Percentiles rank a stretch among this genome's conserved stretches.
Conservation (phyloP, 1,140 invertebrate species). For the Drosophila sechellia region DNA sequence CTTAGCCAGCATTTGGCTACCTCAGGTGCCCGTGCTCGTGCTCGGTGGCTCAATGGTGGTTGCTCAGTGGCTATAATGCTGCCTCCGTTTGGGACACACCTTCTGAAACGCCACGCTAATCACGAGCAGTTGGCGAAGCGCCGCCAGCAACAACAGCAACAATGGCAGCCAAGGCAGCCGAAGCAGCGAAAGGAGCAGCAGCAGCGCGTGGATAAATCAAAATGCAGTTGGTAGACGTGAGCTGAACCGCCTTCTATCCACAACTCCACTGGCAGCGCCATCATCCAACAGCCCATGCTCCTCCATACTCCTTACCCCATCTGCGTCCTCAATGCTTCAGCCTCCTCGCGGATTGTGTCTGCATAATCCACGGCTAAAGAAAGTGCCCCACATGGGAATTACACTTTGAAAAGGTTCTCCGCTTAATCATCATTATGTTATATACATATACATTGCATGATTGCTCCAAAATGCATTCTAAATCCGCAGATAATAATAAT, state of each 20-base stretch:
- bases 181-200: slow-evolving; percentile 38
- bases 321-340: neutral
- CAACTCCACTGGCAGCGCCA: slow-evolving; percentile 27
- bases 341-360: slow-evolving; percentile 38
- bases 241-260: slow-evolving; percentile 51
- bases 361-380: slow-evolving; percentile 75
- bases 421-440: too few relatives aligned
- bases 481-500: too few relatives aligned
- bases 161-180: neutral
- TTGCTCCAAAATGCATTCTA: too few relatives aligned
- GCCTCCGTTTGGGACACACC: slow-evolving; percentile 79
- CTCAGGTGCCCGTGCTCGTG: slow-evolving; percentile 64
- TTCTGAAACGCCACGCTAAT: slow-evolving; percentile 77
- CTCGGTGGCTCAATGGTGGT: slow-evolving; percentile 9
- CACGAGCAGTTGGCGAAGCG: slow-evolving; percentile 57
- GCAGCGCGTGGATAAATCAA: slow-evolving; percentile 82
- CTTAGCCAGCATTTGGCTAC: slow-evolving; percentile 65
- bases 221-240: slow-evolving; percentile 69
- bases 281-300: neutral
- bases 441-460: too few relatives aligned
- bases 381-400: slow-evolving; percentile 65
- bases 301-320: neutral
- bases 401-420: neutral
- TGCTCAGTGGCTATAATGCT: slow-evolving; percentile 34
- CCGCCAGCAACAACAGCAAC: slow-evolving; percentile 35